Evolutionary conservation across 2,797 vertebrate species (phyloP).

Genomic region (Ptychadena robeensis): DNA sequence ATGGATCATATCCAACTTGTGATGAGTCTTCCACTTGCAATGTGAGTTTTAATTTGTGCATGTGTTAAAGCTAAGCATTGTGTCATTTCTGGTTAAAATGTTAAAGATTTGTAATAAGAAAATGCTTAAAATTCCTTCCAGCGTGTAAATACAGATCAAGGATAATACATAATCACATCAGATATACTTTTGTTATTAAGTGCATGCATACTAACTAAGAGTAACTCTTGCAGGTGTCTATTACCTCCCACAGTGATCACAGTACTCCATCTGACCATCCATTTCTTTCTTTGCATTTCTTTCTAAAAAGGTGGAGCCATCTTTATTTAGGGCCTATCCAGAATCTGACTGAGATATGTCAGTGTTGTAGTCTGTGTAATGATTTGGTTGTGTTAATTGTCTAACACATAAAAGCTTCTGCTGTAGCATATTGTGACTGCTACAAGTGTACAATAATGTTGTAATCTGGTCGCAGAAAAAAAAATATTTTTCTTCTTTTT

Average conservation of each 20-base stretch:
- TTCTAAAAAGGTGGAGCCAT: not conserved
- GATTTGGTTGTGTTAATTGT: not conserved
- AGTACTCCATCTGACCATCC: not conserved
- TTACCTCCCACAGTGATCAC: not conserved
- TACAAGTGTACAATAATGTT: not conserved
- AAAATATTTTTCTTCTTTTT: not conserved
- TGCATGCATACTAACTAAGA: not conserved
- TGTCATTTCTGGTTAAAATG: not conserved
- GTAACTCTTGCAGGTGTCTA: not conserved
- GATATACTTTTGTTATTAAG: not conserved
- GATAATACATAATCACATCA: not conserved
- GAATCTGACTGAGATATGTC: not conserved
- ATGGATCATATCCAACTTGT: slow-evolving; percentile 84
- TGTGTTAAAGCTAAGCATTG: not conserved
- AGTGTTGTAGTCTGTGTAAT: not conserved
- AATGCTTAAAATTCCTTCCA: not conserved
- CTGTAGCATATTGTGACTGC: too few relatives aligned
- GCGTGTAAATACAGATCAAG: not conserved
- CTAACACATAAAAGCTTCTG: too few relatives aligned
- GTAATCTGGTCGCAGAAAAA: not conserved
- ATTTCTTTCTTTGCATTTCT: not conserved
- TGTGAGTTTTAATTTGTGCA: slow-evolving; percentile 78
- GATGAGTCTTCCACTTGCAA: slow-evolving; percentile 93
- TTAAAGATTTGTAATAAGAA: not conserved
- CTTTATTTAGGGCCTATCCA: not conserved